Base-by-base conservation (phyloP, 2,888 invertebrate species). In the Globia sparganii region DNA sequence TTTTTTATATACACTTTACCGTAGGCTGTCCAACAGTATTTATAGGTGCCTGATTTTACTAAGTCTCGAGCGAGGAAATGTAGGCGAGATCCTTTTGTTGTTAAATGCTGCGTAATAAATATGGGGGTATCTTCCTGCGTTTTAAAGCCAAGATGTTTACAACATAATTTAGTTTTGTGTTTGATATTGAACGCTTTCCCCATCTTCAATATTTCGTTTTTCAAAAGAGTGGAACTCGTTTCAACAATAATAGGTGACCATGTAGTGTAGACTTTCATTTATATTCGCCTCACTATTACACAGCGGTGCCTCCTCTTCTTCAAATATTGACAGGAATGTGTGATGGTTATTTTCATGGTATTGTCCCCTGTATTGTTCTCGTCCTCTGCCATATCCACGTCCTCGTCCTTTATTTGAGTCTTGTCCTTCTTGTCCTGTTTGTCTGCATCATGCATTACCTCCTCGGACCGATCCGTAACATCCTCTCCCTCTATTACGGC, bases 1-100 rank as follows among this genome's bases (percentile, higher is more conserved):
- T 65, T 72, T 56, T 56, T 72, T 25, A 72, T 15, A 15, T 66
- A 72, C 4, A 64, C 49, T 21, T 53, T 67, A 2, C 73, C 73
- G 4, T 73, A 73, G 0, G 66, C 73, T 1, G 73, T 67, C 73
- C 73, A 73, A 28, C 73, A 73, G 25, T 46, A 73, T 34, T 73
- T 73, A 18, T 15, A 73, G 4, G 34, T 31, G 8, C 66, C 73
- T 9, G 73, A 37, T 37, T 67, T 73, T 5, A 34, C 67, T 34
- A 73, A 37, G 28, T 67, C 73, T 6, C 66, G 31, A 15, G 73
- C 73, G 18, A 73, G 73, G 66, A 73, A 73, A 9, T 73, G 66
- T 8, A 73, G 43, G 21, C 66, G 73, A 8, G 73, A 34, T 31
- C 66, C 73, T 25, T 72, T 66, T 15, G 72, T 18, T 1, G 72